These are phyloP conservation scores for Tinea semifulvella DNA, from an alignment of 2,888 invertebrate species.

Conservation along the genomic window DNA sequence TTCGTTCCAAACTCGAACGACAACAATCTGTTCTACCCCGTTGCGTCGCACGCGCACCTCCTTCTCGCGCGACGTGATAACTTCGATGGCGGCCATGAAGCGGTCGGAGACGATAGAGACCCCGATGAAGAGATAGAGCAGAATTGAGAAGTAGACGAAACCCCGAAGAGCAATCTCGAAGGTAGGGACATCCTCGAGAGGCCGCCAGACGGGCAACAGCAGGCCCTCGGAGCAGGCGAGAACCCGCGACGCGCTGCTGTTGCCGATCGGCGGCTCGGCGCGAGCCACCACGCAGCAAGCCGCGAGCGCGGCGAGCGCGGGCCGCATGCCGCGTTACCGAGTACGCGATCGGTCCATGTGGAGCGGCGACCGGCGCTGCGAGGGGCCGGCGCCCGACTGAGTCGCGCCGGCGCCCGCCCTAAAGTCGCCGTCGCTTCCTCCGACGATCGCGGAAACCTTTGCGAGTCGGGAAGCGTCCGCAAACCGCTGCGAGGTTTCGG, in stretches of 20 bases:
- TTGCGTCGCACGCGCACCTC: constrained; percentile 91
- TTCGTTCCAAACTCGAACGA: constrained; percentile 98
- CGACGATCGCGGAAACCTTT: constrained; percentile 17
- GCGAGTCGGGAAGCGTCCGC: constrained; percentile 4
- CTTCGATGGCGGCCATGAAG: constrained; percentile 99
- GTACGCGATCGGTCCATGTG: constrained; percentile 39
- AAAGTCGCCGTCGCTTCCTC: constrained; percentile 27
- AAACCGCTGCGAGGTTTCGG: constrained; percentile 11
- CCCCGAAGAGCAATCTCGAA: constrained; percentile 87
- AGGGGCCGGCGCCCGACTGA: constrained; percentile 62
- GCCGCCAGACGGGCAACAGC: constrained; percentile 88
- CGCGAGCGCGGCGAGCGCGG: constrained; percentile 60
- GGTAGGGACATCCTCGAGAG: constrained; percentile 77
- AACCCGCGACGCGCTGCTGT: constrained; percentile 44
- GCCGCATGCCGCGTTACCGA: constrained; percentile 58
- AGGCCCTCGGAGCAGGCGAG: constrained; percentile 83
- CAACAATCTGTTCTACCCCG: constrained; percentile 89
- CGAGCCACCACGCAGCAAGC: constrained; percentile 52
- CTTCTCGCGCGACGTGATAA: constrained; percentile 97
- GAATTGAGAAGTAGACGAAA: constrained; percentile 84
- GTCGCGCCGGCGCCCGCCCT: constrained; percentile 22
- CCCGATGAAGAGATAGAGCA: constrained; percentile 97
- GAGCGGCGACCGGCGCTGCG: constrained; percentile 54
- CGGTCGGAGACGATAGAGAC: constrained; percentile 98
- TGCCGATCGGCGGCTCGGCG: constrained; percentile 50